Conservation (phyloP, 2,797 vertebrate species). For the Scomberomorus guttatus region DNA sequence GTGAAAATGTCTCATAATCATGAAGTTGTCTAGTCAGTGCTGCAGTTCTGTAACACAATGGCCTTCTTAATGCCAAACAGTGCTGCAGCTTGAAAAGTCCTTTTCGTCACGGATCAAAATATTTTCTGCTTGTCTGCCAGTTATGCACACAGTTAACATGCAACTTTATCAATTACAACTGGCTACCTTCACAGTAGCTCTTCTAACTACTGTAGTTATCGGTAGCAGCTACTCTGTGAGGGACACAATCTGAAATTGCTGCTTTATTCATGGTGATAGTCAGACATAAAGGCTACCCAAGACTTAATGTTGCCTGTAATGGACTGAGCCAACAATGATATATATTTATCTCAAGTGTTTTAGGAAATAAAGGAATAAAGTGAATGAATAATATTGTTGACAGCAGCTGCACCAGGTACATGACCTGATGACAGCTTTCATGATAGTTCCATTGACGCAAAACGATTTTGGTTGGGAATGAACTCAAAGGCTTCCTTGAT, state of each 20-base stretch:
- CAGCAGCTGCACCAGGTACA: slow-evolving; percentile 2
- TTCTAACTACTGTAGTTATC: neutral
- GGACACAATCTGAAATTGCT: too few relatives aligned
- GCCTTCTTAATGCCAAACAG: neutral
- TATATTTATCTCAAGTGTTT: neutral
- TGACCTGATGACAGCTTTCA: slow-evolving; percentile 27
- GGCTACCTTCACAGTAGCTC: neutral
- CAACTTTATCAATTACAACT: neutral
- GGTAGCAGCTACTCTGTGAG: neutral
- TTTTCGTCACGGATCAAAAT: neutral
- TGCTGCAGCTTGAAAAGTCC: neutral
- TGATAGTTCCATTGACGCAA: neutral
- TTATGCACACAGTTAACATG: neutral
- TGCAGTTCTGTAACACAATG: neutral
- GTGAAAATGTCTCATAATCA: neutral
- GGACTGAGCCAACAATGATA: too few relatives aligned
- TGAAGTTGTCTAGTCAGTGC: neutral
- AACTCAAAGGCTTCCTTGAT: slow-evolving; percentile 15
- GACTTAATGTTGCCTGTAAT: too few relatives aligned
- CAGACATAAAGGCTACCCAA: neutral
- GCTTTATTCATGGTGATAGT: neutral
- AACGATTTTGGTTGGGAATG: slow-evolving; percentile 6
- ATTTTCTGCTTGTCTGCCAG: neutral
- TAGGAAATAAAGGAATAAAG: neutral
- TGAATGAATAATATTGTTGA: neutral